Conservation (phyloP, 2,888 invertebrate genomes). For the Exocentrus adspersus region DNA sequence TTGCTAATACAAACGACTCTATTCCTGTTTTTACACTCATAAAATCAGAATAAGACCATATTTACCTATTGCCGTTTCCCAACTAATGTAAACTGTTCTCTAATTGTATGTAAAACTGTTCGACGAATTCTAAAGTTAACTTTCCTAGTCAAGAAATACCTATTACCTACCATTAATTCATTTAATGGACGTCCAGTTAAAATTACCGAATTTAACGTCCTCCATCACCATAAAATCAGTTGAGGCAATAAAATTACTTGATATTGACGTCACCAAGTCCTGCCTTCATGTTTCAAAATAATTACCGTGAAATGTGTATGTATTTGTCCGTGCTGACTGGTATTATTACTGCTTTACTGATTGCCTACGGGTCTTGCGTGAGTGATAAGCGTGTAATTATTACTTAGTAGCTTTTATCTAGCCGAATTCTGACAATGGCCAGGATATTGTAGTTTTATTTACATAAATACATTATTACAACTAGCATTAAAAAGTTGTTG, state of each 20-base stretch:
- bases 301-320: conserved; percentile 48
- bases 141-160: conserved; percentile 53
- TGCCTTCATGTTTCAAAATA: conserved; percentile 53
- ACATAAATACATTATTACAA: no score
- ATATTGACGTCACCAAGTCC: conserved; percentile 50
- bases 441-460: conserved; percentile 5
- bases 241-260: conserved; percentile 53
- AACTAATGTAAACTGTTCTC: no score
- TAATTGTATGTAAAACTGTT: no score
- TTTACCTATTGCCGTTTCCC: no score
- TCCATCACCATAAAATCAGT: conserved; percentile 57
- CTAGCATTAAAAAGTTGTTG: no score
- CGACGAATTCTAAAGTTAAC: conserved; percentile 26
- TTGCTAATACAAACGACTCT: no score
- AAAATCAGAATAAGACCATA: no score
- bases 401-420: conserved; percentile 25
- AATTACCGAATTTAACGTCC: conserved; percentile 44
- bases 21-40: no score
- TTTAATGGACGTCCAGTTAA: conserved; percentile 51
- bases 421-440: conserved; percentile 15
- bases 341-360: conserved; percentile 35
- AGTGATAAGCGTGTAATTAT: conserved; percentile 33
- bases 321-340: conserved; percentile 39
- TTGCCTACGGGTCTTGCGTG: conserved; percentile 35
- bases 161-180: conserved; percentile 50